Percentiles rank a stretch among this genome's conserved stretches.
phyloP scores from a whole-genome alignment of 2,113 vertebrate species.

The Pelecanus crispus region DNA sequence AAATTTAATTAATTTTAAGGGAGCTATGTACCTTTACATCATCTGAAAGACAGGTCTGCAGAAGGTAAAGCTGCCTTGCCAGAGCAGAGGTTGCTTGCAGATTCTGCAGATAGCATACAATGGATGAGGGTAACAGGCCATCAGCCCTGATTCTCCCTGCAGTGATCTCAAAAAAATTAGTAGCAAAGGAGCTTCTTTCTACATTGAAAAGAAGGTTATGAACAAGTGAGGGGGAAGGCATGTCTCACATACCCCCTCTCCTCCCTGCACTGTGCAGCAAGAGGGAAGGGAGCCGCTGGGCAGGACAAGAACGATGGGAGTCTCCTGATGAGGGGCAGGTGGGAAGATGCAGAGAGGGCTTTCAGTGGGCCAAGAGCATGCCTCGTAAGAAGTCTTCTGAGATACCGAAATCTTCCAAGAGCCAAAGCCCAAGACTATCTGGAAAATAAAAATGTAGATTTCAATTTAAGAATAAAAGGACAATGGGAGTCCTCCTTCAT shows the following conservation, averaged over 20 bases:
- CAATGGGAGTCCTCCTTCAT: background rate
- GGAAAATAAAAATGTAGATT: background rate
- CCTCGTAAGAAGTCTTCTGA: background rate
- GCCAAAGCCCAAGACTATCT: background rate
- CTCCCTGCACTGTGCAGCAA: background rate
- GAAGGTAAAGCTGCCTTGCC: background rate
- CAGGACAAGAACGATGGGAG: background rate
- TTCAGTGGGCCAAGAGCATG: background rate
- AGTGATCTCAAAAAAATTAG: background rate
- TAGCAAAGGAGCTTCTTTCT: background rate
- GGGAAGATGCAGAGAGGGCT: background rate
- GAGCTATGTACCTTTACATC: background rate
- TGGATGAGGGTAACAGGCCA: fast-evolving
- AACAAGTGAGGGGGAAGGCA: background rate
- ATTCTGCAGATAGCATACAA: background rate
- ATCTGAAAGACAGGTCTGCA: background rate
- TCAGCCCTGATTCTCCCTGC: background rate
- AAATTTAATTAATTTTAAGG: background rate
- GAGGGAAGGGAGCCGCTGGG: background rate
- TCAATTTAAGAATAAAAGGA: background rate
- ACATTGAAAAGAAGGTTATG: background rate
- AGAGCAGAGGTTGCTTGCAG: background rate
- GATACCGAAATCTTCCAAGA: background rate
- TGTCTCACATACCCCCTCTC: background rate
- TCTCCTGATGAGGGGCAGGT: background rate